These are phyloP conservation scores for Chaetodon trifascialis DNA, from an alignment of 2,113 vertebrate genomes.

Conservation along the genomic window DNA sequence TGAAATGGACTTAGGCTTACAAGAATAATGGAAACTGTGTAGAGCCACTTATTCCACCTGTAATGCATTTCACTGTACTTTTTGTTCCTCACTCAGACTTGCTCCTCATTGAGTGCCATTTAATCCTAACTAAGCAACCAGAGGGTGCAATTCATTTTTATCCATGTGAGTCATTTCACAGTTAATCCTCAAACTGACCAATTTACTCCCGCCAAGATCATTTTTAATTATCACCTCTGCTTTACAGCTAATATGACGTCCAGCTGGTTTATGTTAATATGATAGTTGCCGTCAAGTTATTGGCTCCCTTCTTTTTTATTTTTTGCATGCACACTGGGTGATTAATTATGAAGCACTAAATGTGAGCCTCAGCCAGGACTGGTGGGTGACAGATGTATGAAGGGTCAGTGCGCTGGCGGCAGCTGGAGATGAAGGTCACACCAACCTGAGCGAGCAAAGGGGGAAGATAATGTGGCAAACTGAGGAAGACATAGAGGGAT, in stretches of 20 bases:
- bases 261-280: slow-evolving; percentile 77
- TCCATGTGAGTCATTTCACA: slow-evolving; percentile 69
- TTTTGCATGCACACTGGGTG: slow-evolving; percentile 44
- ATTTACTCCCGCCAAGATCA: slow-evolving; percentile 72
- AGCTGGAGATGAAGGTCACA: slow-evolving; percentile 85
- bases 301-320: slow-evolving; percentile 12
- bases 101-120: slow-evolving; percentile 60
- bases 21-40: slow-evolving; percentile 69
- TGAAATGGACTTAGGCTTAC: slow-evolving; percentile 49
- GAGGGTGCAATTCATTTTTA: slow-evolving; percentile 75
- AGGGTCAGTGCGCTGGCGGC: slow-evolving; percentile 78
- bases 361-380: slow-evolving; percentile 68
- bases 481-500: slow-evolving; percentile 38
- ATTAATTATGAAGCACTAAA: slow-evolving; percentile 79
- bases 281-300: slow-evolving; percentile 47
- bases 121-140: slow-evolving; percentile 65
- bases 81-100: slow-evolving; percentile 56
- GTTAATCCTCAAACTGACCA: slow-evolving; percentile 81
- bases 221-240: slow-evolving; percentile 83
- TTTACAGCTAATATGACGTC: slow-evolving; percentile 74
- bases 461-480: slow-evolving; percentile 45
- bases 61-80: slow-evolving; percentile 58
- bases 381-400: slow-evolving; percentile 77
- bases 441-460: slow-evolving; percentile 66
- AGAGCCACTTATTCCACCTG: slow-evolving; percentile 65